Conservation (phyloP, 1,140 invertebrate species). For the Drosophila orosa region DNA sequence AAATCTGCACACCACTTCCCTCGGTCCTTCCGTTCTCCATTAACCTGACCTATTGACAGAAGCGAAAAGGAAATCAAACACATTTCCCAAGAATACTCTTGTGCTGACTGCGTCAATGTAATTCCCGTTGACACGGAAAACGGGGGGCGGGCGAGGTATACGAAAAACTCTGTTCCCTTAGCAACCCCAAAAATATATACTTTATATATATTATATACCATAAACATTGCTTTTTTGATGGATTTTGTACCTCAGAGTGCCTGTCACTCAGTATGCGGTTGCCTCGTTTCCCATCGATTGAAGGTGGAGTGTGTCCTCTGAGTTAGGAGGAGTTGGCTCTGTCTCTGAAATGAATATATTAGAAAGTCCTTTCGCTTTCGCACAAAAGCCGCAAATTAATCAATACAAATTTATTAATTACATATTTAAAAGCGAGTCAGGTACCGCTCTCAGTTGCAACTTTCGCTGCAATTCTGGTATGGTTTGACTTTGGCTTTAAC, state of each 20-base stretch:
- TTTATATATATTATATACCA: slow-evolving; percentile 12
- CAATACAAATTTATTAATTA: slow-evolving; percentile 59
- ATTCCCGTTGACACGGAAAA: slow-evolving; percentile 62
- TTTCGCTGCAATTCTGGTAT: slow-evolving; percentile 58
- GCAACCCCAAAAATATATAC: slow-evolving; percentile 29
- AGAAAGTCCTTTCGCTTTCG: slow-evolving; percentile 51
- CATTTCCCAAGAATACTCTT: slow-evolving; percentile 8
- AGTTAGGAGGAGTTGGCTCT: slow-evolving; percentile 19
- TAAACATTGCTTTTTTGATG: slow-evolving; percentile 16
- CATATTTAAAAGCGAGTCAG: slow-evolving; percentile 56
- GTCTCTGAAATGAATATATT: slow-evolving; percentile 33
- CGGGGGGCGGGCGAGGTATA: slow-evolving; percentile 8
- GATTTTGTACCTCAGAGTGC: slow-evolving; percentile 46
- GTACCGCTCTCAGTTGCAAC: slow-evolving; percentile 27
- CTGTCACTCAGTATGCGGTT: slow-evolving; percentile 31
- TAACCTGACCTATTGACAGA: slow-evolving; percentile 51
- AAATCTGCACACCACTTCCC: slow-evolving; percentile 21
- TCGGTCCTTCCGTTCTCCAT: slow-evolving; percentile 1
- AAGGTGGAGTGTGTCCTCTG: slow-evolving; percentile 16
- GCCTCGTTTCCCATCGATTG: slow-evolving; percentile 24
- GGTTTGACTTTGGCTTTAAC: slow-evolving; percentile 26
- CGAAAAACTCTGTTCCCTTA: slow-evolving; percentile 31
- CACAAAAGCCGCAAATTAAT: slow-evolving; percentile 48
- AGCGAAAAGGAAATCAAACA: slow-evolving; percentile 53
- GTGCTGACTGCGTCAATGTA: slow-evolving; percentile 61